Base-by-base conservation (phyloP, 1,140 invertebrate species). In the Hypothenemus hampei region DNA sequence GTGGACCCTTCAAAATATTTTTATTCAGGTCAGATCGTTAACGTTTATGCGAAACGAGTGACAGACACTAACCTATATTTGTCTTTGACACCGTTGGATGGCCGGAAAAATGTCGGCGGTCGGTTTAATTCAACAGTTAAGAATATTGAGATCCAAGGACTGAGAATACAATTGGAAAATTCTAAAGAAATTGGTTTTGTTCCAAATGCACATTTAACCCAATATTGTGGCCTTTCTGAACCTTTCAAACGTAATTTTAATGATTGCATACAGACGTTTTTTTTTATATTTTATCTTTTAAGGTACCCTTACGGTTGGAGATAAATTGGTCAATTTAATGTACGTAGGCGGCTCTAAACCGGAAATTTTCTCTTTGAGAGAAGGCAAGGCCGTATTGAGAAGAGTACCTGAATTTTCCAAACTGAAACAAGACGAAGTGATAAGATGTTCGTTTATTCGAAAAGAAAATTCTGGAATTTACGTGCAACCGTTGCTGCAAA, bases 1-100 rank as follows among this genome's bases (percentile, higher is more conserved):
- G 57, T 56, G 11, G 60, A 70, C 54, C 63, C 77, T 49, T 21
- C 72, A 49, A 69, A 75, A 53, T 69, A 72, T 15, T 82, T 82
- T 61, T 75, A 78, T 26, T 54, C 75, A 6, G 85, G 84, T 24
- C 78, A 85, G 69, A 79, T 81, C 20, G 75, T 83, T 65, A 75
- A 72, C 10, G 20, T 22, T 39, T 22, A 36, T 8, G 1, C 21
- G 22, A 29, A 4, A 45, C 43, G 0, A 16, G 8, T 2, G 10
- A 8, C 3, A 37, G 16, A 37, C 7, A 37, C 11, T 37, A 15
- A n/a, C n/a, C n/a, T n/a, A n/a, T n/a, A n/a, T n/a, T n/a, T n/a
- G n/a, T n/a, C n/a, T n/a, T 31, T 31, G 26, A 31, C 10, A 31
- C 10, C 13, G 3, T 13, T 31, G 35, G 11, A 37, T 41, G 19